Conservation (phyloP, 2,888 invertebrate species). For the Drosophila mayaguana region DNA sequence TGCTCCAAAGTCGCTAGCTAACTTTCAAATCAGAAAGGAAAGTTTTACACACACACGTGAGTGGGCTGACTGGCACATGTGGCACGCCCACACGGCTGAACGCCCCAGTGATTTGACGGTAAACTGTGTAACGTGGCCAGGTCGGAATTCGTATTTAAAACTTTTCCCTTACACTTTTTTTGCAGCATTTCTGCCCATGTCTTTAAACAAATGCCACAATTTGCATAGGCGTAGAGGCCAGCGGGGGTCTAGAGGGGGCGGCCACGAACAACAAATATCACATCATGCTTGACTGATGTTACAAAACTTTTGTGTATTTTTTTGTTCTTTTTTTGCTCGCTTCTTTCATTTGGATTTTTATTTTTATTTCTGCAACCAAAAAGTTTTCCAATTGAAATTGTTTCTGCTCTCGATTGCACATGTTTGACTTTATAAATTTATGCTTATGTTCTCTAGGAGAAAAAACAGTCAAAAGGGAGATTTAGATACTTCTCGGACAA, state of each 20-base stretch:
- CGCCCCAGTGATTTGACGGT: constrained; percentile 70
- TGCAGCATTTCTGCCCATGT: constrained; percentile 15
- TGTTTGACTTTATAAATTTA: constrained; percentile 35
- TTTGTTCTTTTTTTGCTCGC: too few species aligned
- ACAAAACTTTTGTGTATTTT: constrained; percentile 36
- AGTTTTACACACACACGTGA: constrained; percentile 40
- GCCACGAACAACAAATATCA: constrained; percentile 18
- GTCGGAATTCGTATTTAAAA: constrained; percentile 58
- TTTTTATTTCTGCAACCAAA: constrained; percentile 40
- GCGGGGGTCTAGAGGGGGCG: not conserved
- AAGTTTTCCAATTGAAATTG: constrained; percentile 77
- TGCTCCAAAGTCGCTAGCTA: constrained; percentile 58
- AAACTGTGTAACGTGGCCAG: constrained; percentile 74
- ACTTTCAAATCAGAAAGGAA: constrained; percentile 65
- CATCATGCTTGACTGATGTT: constrained; percentile 55
- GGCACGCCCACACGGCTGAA: constrained; percentile 51
- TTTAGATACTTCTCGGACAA: constrained; percentile 8
- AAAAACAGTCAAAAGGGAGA: not conserved
- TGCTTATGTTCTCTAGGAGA: constrained; percentile 27
- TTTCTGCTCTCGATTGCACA: constrained; percentile 63
- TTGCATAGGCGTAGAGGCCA: constrained; percentile 38
- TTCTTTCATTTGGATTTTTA: constrained; percentile 16
- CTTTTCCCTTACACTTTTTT: constrained; percentile 42
- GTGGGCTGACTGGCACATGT: constrained; percentile 14
- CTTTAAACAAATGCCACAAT: constrained; percentile 65